Evolutionary conservation across 1,140 invertebrate genomes (phyloP).

Genomic region (Paralvinella palmiformis): DNA sequence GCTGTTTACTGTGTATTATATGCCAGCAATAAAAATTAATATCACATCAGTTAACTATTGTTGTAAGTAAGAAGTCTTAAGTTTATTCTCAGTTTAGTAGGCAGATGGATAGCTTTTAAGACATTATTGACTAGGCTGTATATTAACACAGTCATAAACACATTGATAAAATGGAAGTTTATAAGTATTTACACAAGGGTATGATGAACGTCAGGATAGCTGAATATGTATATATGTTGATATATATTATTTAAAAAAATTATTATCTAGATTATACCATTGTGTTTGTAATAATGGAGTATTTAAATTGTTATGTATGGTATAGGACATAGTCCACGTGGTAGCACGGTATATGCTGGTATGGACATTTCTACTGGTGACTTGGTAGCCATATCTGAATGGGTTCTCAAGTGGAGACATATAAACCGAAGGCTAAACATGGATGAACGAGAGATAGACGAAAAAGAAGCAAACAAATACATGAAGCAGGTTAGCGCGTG

Average conservation of each 20-base stretch:
- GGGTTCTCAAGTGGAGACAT: slow-evolving; percentile 55
- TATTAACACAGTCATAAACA: too few relatives aligned
- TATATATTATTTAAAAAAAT: background rate
- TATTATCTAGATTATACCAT: background rate
- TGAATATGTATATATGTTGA: too few relatives aligned
- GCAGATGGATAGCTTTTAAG: too few relatives aligned
- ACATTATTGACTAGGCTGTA: too few relatives aligned
- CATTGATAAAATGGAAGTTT: too few relatives aligned
- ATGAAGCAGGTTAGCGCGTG: slow-evolving; percentile 52
- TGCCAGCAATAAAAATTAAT: too few relatives aligned
- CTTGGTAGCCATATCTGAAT: slow-evolving; percentile 64
- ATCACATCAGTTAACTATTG: too few relatives aligned
- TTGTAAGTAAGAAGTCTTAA: too few relatives aligned
- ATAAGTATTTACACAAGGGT: too few relatives aligned
- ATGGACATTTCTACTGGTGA: slow-evolving; percentile 64
- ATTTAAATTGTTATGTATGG: background rate
- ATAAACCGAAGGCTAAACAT: slow-evolving; percentile 36
- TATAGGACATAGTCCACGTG: slow-evolving; percentile 58
- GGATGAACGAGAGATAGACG: slow-evolving; percentile 30
- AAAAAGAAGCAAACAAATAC: slow-evolving; percentile 48
- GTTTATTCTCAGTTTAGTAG: too few relatives aligned
- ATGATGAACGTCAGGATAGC: too few relatives aligned
- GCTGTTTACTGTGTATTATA: too few relatives aligned
- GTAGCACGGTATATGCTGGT: slow-evolving; percentile 64
- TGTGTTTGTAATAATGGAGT: background rate